Conservation (phyloP, 2,113 vertebrate genomes). For the Hippocampus comes region DNA sequence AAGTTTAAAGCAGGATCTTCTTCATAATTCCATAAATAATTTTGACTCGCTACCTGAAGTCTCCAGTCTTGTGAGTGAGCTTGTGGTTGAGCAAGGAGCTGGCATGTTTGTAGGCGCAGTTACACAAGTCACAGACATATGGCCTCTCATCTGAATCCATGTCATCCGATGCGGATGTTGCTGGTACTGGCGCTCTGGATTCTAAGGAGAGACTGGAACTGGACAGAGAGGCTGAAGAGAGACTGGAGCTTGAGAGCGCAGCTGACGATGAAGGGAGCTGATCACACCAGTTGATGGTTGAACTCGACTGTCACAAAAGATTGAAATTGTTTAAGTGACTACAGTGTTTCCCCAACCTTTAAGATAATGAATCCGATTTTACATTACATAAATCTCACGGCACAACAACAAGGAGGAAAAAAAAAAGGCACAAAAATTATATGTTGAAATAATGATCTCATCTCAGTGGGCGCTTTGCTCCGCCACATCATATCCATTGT, state of each 20-base stretch:
- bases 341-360: not conserved
- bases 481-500: too few relatives aligned
- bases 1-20: not conserved
- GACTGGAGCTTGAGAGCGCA: conserved; percentile 59
- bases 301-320: conserved; percentile 51
- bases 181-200: conserved; percentile 34
- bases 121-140: conserved; percentile 76
- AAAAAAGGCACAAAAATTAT: too few relatives aligned
- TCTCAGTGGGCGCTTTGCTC: too few relatives aligned
- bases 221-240: conserved; percentile 63
- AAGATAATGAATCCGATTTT: not conserved
- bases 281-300: conserved; percentile 71
- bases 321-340: not conserved
- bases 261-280: conserved; percentile 70
- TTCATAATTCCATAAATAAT: not conserved
- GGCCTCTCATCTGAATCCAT: conserved; percentile 69
- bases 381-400: too few relatives aligned
- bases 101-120: conserved; percentile 74
- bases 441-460: too few relatives aligned
- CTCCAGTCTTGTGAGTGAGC: conserved; percentile 74
- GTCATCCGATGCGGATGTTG: conserved; percentile 43
- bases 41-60: conserved; percentile 60
- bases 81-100: conserved; percentile 78
- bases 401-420: too few relatives aligned
- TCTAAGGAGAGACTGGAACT: conserved; percentile 67